Evolutionary conservation across 2,888 invertebrate species (phyloP), one percentile per base, ranked within the genome.

Genomic region (Hemithea aestivaria): DNA sequence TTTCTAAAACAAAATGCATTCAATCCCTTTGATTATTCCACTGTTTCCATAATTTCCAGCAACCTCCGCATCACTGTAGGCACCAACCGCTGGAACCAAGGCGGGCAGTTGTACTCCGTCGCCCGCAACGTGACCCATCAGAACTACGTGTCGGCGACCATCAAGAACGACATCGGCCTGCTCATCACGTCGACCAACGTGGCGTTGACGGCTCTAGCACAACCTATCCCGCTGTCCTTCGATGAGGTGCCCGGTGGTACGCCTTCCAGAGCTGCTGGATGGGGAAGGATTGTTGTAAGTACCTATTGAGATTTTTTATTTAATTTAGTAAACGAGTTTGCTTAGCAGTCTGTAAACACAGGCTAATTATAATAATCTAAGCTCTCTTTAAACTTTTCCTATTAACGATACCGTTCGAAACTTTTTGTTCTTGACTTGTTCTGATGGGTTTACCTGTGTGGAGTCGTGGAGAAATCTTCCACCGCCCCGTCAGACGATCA

Each of bases 121-220:
- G 23, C 53, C 0, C 62, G 76, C 23, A 70, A 72, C 60, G 62
- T 75, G 6, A 75, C 67, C 11, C 82, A 84, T 51, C 56, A 58
- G 1, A 37, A 73, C 56, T 83, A 79, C 61, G 45, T 71, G 1
- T 10, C 63, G 2, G 0, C 31, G 2, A 45, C 40, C 38, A 72
- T 80, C 58, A 79, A 77, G 61, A 76, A 76, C 46, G 80, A 81
- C 53, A 64, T 79, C 26, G 76, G 72, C 2, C 0, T 76, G 1
- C 62, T 80, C 24, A 51, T 68, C 36, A 73, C 73, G 0, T 1
- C 41, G 1, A 0, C 8, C 1, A 31, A 46, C 11, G 57, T 77
- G 1, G 43, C 1, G 0, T 10, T 57, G 0, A 46, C 21, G 6
- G 21, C 37, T n/a, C 16, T 38, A 1, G 61, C 70, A 2, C 12